Percentiles rank a stretch among this genome's conserved stretches.
Conservation (phyloP, 1,140 invertebrate species). For the Drosophila virilis region DNA sequence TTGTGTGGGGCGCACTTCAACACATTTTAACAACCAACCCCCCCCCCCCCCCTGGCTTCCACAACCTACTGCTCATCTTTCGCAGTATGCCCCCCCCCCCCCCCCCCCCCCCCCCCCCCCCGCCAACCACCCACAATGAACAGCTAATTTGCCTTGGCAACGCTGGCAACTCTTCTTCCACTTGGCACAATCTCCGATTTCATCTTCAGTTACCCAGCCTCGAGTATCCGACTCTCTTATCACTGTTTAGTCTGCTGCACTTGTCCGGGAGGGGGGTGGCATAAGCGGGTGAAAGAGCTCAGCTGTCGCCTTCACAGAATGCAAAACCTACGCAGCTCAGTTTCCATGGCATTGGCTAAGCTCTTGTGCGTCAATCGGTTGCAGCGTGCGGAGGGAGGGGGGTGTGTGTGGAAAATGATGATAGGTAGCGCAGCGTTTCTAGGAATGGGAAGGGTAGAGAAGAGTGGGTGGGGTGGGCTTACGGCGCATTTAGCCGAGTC, state of each 20-base stretch:
- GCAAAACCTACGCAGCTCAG: constrained; percentile 12
- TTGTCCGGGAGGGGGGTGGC: not conserved
- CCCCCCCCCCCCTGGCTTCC: no score
- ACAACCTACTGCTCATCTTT: no score
- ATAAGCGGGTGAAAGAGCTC: not conserved
- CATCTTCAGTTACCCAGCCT: constrained; percentile 12
- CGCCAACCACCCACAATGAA: not conserved
- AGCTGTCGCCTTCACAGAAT: constrained; percentile 10
- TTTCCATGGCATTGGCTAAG: not conserved
- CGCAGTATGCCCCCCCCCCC: not conserved
- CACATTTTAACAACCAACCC: constrained; percentile 26
- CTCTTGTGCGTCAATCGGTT: no score
- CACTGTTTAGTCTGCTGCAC: constrained; percentile 10
- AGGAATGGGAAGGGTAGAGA: no score
- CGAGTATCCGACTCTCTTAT: constrained; percentile 21
- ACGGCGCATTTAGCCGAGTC: constrained; percentile 9
- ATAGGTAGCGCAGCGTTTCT: no score
- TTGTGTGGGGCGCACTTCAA: constrained; percentile 43
- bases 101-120: not conserved
- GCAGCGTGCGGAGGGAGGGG: not conserved
- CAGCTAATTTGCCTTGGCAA: constrained; percentile 52
- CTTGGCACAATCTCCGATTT: constrained; percentile 21
- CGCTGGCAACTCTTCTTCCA: constrained; percentile 13
- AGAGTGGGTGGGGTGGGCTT: not conserved
- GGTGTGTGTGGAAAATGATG: no score